Evolutionary conservation across 2,888 invertebrate species (phyloP).

Genomic region (Platycnemis pennipes): DNA sequence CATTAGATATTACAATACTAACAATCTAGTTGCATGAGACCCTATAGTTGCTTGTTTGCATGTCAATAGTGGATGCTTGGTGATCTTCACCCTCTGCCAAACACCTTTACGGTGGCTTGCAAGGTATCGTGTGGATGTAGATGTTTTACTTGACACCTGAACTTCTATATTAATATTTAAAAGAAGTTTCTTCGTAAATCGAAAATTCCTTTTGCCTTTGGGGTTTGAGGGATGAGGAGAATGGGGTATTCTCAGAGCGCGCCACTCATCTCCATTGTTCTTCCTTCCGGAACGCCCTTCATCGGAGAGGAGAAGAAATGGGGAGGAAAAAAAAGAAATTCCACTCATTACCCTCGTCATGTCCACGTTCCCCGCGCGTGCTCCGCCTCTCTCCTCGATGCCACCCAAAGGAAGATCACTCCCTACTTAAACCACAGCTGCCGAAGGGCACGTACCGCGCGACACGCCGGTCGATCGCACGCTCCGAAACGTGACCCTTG

Average conservation of each 20-base stretch:
- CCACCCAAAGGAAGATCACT: conserved; percentile 48
- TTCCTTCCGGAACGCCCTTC: conserved; percentile 57
- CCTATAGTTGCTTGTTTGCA: too few relatives aligned
- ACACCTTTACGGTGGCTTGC: too few relatives aligned
- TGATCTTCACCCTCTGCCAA: too few relatives aligned
- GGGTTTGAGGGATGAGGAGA: background rate
- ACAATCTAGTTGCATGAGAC: too few relatives aligned
- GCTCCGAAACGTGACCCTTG: conserved; percentile 45
- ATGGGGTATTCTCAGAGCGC: conserved; percentile 26
- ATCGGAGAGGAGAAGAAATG: background rate
- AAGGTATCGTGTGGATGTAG: too few relatives aligned
- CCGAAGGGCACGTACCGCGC: background rate
- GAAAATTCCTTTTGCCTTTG: background rate
- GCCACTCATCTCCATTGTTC: conserved; percentile 60
- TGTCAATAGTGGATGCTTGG: too few relatives aligned
- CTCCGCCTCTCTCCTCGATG: background rate
- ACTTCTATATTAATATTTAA: too few relatives aligned
- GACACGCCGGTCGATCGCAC: conserved; percentile 54
- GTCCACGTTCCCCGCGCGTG: conserved; percentile 46
- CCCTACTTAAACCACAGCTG: conserved; percentile 20
- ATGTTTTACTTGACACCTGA: too few relatives aligned
- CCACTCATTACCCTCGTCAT: conserved; percentile 62
- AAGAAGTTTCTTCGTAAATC: background rate
- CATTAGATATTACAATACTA: too few relatives aligned
- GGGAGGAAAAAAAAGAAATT: background rate